phyloP scores from a whole-genome alignment of 2,797 vertebrate species.

The Gymnothorax reevesii region DNA sequence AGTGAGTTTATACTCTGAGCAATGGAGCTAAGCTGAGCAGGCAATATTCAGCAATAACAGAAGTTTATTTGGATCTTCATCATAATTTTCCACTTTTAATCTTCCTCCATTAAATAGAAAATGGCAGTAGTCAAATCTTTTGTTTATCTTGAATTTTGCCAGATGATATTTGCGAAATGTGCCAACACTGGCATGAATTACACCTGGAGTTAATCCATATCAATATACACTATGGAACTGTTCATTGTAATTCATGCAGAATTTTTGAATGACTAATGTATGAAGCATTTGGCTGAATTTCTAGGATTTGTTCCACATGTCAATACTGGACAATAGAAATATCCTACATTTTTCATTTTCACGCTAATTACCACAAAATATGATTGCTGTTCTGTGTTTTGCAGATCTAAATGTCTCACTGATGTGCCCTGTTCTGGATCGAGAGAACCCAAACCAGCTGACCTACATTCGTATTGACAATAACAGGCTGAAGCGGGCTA shows the following conservation, averaged over 20 bases:
- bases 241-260: neutral
- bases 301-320: neutral
- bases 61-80: neutral
- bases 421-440: constrained; percentile 73
- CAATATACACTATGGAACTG: neutral
- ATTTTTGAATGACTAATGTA: neutral
- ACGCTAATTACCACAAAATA: neutral
- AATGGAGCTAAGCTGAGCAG: neutral
- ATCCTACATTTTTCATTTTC: neutral
- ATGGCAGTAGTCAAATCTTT: neutral
- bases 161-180: neutral
- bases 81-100: neutral
- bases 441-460: constrained; percentile 63
- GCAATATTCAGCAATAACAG: neutral
- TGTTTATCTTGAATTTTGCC: neutral
- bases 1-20: constrained; percentile 58
- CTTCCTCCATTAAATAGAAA: neutral
- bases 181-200: neutral
- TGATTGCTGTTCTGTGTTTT: constrained; percentile 51
- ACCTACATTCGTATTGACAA: constrained; percentile 78
- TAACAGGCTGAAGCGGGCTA: constrained; percentile 73
- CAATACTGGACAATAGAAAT: neutral
- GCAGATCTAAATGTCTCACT: constrained; percentile 74
- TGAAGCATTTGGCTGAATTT: neutral
- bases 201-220: neutral